These are phyloP conservation scores for Phymorhynchus buccinoides DNA, from an alignment of 1,140 invertebrate species.

Conservation along the genomic window DNA sequence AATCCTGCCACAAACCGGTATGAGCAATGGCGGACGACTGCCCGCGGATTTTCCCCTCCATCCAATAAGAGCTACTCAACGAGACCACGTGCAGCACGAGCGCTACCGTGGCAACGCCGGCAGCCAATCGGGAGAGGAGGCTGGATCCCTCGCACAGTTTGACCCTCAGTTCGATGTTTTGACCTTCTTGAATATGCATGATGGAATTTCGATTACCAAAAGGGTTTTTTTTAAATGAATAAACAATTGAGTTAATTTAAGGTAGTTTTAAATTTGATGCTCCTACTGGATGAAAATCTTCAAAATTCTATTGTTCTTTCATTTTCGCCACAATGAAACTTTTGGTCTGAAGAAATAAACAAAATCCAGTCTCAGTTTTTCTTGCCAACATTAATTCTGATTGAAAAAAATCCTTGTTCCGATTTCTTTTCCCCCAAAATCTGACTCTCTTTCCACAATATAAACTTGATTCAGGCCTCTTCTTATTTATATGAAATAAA, in stretches of 20 bases:
- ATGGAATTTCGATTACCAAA: too few species aligned
- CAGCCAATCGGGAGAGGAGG: not conserved
- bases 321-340: not conserved
- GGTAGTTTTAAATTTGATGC: too few species aligned
- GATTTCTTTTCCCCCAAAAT: too few species aligned
- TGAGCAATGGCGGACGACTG: not conserved
- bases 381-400: too few species aligned
- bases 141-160: constrained; percentile 14
- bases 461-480: too few species aligned
- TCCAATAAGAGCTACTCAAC: constrained; percentile 12
- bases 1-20: constrained; percentile 25
- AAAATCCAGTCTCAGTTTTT: too few species aligned
- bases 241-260: not conserved
- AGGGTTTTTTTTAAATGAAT: not conserved
- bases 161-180: not conserved
- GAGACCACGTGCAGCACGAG: constrained; percentile 21
- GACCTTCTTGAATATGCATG: constrained; percentile 32
- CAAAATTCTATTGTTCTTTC: not conserved
- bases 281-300: too few species aligned
- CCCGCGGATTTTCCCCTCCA: not conserved
- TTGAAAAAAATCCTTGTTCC: too few species aligned
- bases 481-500: too few species aligned
- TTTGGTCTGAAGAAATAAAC: not conserved
- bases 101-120: not conserved
- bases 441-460: too few species aligned